Percentiles rank a stretch among this genome's conserved stretches.
Conservation (phyloP, 2,888 invertebrate genomes). For the Oscheius onirici region DNA sequence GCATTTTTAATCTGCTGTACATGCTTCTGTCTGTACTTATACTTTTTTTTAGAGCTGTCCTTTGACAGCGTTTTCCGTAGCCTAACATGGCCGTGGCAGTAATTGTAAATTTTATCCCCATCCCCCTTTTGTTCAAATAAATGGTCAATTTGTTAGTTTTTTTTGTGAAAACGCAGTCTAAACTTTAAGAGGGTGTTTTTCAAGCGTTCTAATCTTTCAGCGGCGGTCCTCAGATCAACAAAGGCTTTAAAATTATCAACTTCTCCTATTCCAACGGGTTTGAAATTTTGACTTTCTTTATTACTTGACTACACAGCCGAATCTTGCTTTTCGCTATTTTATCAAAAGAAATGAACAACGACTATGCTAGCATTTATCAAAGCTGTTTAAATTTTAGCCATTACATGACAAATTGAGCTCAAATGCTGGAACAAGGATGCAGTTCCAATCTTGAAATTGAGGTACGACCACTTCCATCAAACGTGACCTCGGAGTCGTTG, state of each 20-base stretch:
- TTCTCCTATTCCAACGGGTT: too few species aligned
- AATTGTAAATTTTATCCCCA: conserved; percentile 1
- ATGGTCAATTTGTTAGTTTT: conserved; percentile 16
- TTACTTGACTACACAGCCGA: too few species aligned
- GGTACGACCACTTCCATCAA: conserved; percentile 18
- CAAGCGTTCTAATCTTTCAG: too few species aligned
- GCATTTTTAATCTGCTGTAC: conserved; percentile 21
- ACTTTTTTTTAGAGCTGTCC: conserved; percentile 14
- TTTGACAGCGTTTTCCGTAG: conserved; percentile 26
- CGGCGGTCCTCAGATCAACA: too few species aligned
- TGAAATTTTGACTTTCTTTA: too few species aligned
- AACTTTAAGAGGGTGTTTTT: too few species aligned
- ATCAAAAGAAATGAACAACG: too few species aligned
- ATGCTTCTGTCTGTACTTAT: conserved; percentile 21
- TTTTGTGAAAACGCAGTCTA: too few species aligned
- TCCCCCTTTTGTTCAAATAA: conserved; percentile 2
- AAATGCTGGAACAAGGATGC: conserved; percentile 26
- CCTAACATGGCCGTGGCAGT: conserved; percentile 18
- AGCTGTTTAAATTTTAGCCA: background rate
- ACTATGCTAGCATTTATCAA: too few species aligned
- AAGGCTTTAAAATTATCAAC: too few species aligned
- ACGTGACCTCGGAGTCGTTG: conserved; percentile 34
- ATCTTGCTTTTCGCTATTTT: too few species aligned
- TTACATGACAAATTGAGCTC: background rate
- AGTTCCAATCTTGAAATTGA: conserved; percentile 16